Evolutionary conservation across 2,888 invertebrate species (phyloP).

Genomic region (Melinaea marsaeus): DNA sequence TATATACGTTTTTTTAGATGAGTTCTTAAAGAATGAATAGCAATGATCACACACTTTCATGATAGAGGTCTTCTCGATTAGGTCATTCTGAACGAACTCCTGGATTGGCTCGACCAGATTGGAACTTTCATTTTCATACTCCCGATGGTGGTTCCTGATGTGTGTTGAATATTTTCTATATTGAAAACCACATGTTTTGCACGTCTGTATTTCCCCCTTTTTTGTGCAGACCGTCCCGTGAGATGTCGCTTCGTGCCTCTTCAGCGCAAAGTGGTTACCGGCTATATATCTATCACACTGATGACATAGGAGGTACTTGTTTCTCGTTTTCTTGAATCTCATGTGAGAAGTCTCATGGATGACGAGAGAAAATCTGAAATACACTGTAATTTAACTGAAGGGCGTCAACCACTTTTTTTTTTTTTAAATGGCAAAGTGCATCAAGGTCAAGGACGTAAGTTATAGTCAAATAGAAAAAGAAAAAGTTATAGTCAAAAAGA

Average conservation of each 20-base stretch:
- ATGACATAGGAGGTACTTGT: constrained; percentile 25
- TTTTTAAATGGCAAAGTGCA: not conserved
- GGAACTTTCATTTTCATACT: not conserved
- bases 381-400: not conserved
- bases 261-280: constrained; percentile 6
- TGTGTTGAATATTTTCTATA: constrained; percentile 26
- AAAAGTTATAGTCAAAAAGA: too few relatives aligned
- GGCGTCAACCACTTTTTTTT: not conserved
- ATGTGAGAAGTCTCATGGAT: constrained; percentile 30
- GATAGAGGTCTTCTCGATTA: not conserved
- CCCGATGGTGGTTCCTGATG: constrained; percentile 26
- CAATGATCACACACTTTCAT: constrained; percentile 27
- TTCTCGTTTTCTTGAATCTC: constrained; percentile 8
- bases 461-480: too few relatives aligned
- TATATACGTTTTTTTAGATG: constrained; percentile 9
- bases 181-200: constrained; percentile 24
- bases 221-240: not conserved
- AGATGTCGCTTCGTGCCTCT: not conserved
- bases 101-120: not conserved
- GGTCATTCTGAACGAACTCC: not conserved
- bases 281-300: constrained; percentile 29
- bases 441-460: not conserved
- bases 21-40: constrained; percentile 12
- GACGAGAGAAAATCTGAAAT: constrained; percentile 29
- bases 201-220: constrained; percentile 8